These are phyloP conservation scores for Isichthys henryi DNA, from an alignment of 2,113 vertebrate species.

Conservation along the genomic window DNA sequence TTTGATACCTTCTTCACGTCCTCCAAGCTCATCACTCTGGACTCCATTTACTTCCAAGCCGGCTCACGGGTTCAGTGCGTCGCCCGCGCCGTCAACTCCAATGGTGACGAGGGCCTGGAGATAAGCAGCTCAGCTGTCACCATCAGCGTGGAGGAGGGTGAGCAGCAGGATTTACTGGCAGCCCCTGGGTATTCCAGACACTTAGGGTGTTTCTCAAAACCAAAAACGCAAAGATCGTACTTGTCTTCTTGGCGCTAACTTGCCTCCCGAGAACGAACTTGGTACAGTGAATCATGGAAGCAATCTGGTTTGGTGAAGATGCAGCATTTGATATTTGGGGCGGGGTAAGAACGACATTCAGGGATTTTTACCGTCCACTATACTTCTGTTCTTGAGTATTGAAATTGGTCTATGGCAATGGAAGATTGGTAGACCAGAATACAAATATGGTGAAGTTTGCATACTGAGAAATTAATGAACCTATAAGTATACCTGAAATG, in stretches of 20 bases:
- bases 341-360: background rate
- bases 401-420: background rate
- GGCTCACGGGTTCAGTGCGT: slow-evolving; percentile 86
- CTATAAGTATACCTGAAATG: background rate
- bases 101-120: slow-evolving; percentile 80
- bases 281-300: background rate
- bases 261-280: background rate
- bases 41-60: slow-evolving; percentile 90
- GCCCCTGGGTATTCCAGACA: background rate
- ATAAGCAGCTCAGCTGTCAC: slow-evolving; percentile 73
- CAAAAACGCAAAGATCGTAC: background rate
- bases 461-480: background rate
- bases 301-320: background rate
- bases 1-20: slow-evolving; percentile 93
- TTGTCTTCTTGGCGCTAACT: background rate
- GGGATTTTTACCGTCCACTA: background rate
- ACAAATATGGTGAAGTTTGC: background rate
- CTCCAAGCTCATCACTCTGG: slow-evolving; percentile 83
- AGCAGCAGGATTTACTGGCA: slow-evolving; percentile 19
- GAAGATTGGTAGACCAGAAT: background rate
- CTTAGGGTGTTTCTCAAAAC: background rate
- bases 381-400: background rate
- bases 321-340: background rate
- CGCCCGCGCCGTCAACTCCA: slow-evolving; percentile 75
- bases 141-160: slow-evolving; percentile 78